A percentile compares a stretch with the other conserved stretches of the same genome.
Evolutionary conservation across 1,140 invertebrate species (phyloP).

Genomic region (Bombus consobrinus): DNA sequence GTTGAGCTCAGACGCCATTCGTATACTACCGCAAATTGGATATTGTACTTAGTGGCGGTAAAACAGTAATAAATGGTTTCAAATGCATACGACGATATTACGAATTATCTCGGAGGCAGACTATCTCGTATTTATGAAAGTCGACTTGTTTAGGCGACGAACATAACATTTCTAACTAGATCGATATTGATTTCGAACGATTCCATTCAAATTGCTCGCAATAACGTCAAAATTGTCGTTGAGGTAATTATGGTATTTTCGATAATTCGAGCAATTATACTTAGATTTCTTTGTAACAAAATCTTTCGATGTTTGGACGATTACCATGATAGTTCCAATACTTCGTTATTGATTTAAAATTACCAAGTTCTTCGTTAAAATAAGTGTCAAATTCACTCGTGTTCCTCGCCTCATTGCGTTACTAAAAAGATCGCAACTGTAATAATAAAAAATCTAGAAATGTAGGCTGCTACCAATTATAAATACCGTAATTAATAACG

Average conservation of each 20-base stretch:
- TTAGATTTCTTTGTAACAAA: background rate
- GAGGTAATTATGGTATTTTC: background rate
- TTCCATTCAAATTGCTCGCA: background rate
- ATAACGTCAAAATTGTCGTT: background rate
- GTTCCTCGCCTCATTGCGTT: background rate
- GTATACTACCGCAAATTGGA: background rate
- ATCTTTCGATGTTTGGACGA: too few species aligned
- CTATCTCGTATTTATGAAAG: background rate
- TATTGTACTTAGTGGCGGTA: background rate
- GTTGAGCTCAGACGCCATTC: too few species aligned
- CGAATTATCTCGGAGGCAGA: background rate
- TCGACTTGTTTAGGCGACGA: background rate
- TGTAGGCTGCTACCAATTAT: background rate
- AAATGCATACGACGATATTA: background rate
- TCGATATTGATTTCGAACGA: background rate
- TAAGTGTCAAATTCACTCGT: too few species aligned
- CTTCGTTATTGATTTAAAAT: background rate
- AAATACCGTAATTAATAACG: background rate
- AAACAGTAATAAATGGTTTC: background rate
- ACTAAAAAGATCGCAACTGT: background rate
- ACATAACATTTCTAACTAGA: background rate
- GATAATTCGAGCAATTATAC: background rate
- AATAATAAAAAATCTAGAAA: background rate
- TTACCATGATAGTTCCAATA: too few species aligned
- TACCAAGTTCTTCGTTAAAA: too few species aligned